These are phyloP conservation scores for Cosmorhoe ocellata DNA, from an alignment of 2,888 invertebrate genomes.

Conservation along the genomic window DNA sequence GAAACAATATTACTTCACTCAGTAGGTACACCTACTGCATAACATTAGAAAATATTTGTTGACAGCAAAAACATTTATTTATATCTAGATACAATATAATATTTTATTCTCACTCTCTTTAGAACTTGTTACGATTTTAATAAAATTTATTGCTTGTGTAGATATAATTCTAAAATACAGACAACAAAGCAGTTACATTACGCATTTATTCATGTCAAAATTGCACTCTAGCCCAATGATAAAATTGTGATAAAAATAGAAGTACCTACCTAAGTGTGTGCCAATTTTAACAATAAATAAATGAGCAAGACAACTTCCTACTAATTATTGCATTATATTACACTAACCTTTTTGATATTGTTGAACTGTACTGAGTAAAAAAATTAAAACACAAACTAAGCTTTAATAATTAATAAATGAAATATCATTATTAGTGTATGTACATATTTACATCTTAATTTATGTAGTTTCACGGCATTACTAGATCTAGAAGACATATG, in stretches of 20 bases:
- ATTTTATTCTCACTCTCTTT: slow-evolving; percentile 19
- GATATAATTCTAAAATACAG: background rate
- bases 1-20: slow-evolving; percentile 47
- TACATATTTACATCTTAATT: slow-evolving; percentile 80
- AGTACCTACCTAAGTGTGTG: slow-evolving; percentile 21
- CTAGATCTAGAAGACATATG: slow-evolving; percentile 57
- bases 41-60: slow-evolving; percentile 25
- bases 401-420: slow-evolving; percentile 58
- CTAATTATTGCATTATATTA: slow-evolving; percentile 21
- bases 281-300: slow-evolving; percentile 46
- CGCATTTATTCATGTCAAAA: slow-evolving; percentile 44
- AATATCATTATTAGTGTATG: slow-evolving; percentile 74
- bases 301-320: slow-evolving; percentile 34
- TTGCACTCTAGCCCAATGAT: slow-evolving; percentile 40
- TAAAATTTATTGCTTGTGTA: no score
- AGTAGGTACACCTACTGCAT: slow-evolving; percentile 7
- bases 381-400: slow-evolving; percentile 57
- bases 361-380: slow-evolving; percentile 41
- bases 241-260: slow-evolving; percentile 34
- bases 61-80: slow-evolving; percentile 16
- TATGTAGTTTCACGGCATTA: slow-evolving; percentile 52
- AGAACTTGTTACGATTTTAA: slow-evolving; percentile 1
- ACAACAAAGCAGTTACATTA: no score
- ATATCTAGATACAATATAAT: background rate
- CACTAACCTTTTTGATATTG: no score